Base-by-base conservation (phyloP, 2,888 invertebrate genomes). In the Apodemia duryi region DNA sequence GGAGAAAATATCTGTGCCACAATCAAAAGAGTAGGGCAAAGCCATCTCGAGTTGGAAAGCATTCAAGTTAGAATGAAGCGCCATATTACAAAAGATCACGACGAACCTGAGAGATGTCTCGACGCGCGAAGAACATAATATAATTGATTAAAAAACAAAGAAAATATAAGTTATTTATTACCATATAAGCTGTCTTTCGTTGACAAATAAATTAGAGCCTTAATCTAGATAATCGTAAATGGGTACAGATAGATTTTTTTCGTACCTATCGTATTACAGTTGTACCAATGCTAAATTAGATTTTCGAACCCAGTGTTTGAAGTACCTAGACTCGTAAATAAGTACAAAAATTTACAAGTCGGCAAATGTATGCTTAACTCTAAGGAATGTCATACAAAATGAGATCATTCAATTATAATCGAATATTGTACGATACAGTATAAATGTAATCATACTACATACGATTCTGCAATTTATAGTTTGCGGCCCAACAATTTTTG, bases 151-250 rank as follows among this genome's bases (percentile, higher is more conserved):
- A 54, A 54, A 54, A 2, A 29, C 11, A 10, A 54, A 54, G 5
- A 54, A 54, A 54, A 54, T 54, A 54, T 54, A 54, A 29, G 11
- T 29, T 54, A 54, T 54, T 54, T 54, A 54, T 54, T 54, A 54
- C 10, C 57, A 57, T 32, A 6, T 11, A 52, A 28, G 28, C 52
- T 57, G 57, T 57, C 57, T 32, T 57, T 57, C 57, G 13, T 57
- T 57, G 57, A 57, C 57, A 57, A 57, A 57, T 57, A 57, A 32
- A 57, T 57, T 32, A 57, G 57, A 13, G 57, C 57, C 57, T 57
- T 57, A 57, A 29, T 32, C 57, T 57, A 57, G 13, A 3, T 13
- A 46, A 13, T 46, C n/a, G 13, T 46, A 46, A 46, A n/a, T 46
- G 5, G 38, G 2, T 7, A 38, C n/a, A 46, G 13, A 46, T 46